Base-by-base conservation (phyloP, 2,797 vertebrate species). In the Danio tinwini region DNA sequence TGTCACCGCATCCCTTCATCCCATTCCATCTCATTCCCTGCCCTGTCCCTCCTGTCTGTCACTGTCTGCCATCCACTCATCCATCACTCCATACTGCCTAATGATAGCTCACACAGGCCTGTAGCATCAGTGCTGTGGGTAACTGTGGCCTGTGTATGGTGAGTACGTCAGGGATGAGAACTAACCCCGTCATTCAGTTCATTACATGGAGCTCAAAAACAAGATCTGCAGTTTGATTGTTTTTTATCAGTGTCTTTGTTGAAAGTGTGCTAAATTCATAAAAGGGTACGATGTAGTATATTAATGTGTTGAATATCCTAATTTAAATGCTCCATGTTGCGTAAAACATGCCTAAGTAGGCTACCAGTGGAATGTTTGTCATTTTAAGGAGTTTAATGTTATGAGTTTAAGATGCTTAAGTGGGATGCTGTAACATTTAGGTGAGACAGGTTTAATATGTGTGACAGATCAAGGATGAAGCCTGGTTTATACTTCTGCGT, bases 1-100 rank as follows among this genome's bases (percentile, higher is more conserved):
- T 87, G 83, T 82, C 79, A 87, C 86, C 88, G 79, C 83, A 79
- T 76, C 65, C 70, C 12, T 76, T 17, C 79, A 76, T 76, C 49
- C 21, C 70, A 45, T 52, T 75, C 75, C 77, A 68, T 49, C 76
- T 70, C 81, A 78, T 37, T 86, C 81, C 86, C 61, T 78, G 74
- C 49, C 14, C 71, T 72, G 45, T 62, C 62, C 74, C 77, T 85
- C 80, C 73, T 80, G 78, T 81, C 76, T 77, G 72, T 75, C 76
- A 83, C 73, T 84, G 63, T 84, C 84, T 75, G 52, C 74, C 83
- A 79, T 72, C 49, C 77, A 55, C 71, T 21, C 72, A 52, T 71
- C 50, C 67, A 78, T 56, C 71, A 13, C n/a, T 64, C 62, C 78
- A 79, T 73, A 50, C 58, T 64, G 83, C 80, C 88, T 76, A 80